A percentile compares a stretch with the other conserved stretches of the same genome.
Conservation (phyloP, 1,140 invertebrate genomes). For the Zaprionus africanus region DNA sequence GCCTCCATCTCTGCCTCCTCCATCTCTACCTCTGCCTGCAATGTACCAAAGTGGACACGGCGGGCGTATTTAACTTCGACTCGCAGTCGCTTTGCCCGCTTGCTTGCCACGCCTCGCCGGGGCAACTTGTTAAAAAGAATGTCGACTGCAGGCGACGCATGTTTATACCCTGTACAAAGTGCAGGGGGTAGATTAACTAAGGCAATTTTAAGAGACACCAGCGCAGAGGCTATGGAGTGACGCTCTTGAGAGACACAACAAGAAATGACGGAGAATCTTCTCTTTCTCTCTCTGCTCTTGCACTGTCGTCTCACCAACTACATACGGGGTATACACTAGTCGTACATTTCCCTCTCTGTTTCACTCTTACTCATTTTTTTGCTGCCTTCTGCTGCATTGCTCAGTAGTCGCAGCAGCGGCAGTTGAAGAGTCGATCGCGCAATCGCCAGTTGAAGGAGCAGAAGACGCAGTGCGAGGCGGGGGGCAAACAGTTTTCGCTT, state of each 20-base stretch:
- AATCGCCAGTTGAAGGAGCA: too few relatives aligned
- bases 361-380: neutral
- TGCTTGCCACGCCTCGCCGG: conserved; percentile 41
- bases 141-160: conserved; percentile 75
- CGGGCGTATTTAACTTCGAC: conserved; percentile 78
- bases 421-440: conserved; percentile 30
- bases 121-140: conserved; percentile 81
- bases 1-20: conserved; percentile 12
- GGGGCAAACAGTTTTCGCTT: conserved; percentile 65
- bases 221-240: neutral
- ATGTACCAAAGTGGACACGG: conserved; percentile 58
- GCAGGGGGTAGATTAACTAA: neutral
- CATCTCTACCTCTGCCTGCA: neutral
- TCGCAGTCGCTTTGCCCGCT: conserved; percentile 53
- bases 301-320: neutral
- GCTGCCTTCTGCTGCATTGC: neutral
- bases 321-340: neutral
- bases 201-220: too few relatives aligned
- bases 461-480: neutral
- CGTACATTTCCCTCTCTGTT: neutral
- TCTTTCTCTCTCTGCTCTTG: fast-evolving
- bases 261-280: too few relatives aligned
- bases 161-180: conserved; percentile 35
- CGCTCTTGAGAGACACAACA: too few relatives aligned
- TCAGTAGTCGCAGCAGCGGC: conserved; percentile 24